Evolutionary conservation across 2,113 vertebrate species (phyloP), one percentile per base, ranked within the genome.

Genomic region (Archocentrus centrarchus): DNA sequence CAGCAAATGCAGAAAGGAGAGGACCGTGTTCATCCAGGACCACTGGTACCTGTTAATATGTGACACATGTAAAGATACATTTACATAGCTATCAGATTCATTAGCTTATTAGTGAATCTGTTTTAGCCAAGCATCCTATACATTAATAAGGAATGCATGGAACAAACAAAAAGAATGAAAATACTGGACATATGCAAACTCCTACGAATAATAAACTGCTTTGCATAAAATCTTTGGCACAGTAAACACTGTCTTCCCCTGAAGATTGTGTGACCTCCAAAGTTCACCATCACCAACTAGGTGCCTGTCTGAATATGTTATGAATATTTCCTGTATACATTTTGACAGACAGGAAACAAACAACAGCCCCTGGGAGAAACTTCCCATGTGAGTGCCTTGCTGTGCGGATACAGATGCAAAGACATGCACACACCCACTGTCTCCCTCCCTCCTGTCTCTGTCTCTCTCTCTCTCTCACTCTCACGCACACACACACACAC

Each of bases 281-380:
- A 81, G 86, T 86, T 90, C 86, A 89, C 77, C 66, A 62, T 87
- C 87, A 78, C 86, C 86, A 76, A 76, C 77, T 7, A 79, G 80
- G 75, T 84, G 81, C 86, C 75, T 73, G 82, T 59, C 83, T 86
- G 90, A 82, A 90, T 92, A 73, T 80, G 83, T 90, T 89, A 85
- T 58, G 57, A 89, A 86, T 88, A 86, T 91, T 90, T 90, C 82
- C 86, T 58, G 35, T 82, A 86, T 87, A 58, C 3, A 27, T 77
- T 87, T 88, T 92, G 90, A 93, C 83, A 87, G 87, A 86, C 53
- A 84, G 86, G 68, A 93, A 89, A 86, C 89, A 94, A 93, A 93
- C 93, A 93, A 90, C 80, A 91, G 80, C 86, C 86, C 88, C 80
- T 10, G 57, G 86, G 91, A 91, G 86, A 82, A 75, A 77, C 61